Base-by-base conservation (phyloP, 2,888 invertebrate species). In the Nesidiocoris tenuis region DNA sequence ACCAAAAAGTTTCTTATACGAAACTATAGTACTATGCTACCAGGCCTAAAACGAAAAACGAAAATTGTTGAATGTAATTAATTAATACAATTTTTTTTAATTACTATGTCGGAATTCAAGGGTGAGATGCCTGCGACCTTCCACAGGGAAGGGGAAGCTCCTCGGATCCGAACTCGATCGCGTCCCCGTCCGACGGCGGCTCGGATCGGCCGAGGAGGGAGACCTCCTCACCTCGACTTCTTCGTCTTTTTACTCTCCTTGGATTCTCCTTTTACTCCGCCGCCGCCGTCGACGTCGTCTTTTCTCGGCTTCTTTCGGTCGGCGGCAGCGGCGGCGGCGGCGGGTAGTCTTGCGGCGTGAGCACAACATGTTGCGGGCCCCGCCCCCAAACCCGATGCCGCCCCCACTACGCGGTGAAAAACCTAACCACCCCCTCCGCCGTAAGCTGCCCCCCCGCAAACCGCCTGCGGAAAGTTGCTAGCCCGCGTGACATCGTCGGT, bases 241-340 rank as follows among this genome's bases (percentile, higher is more conserved):
- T 74, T 74, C 67, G 74, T 70, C 77, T 75, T 75, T 68, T 74
- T 61, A 61, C 75, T 66, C 77, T 79, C 39, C 39, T 39, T 39
- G 12, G n/a, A n/a, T n/a, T n/a, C n/a, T 12, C 12, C 39, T 39
- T 39, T 7, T 12, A 39, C 39, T 39, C 39, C 12, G 3, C 39
- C 5, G 39, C 39, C 5, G 39, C 12, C 39, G 39, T 39, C 39
- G 39, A 12, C 39, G 39, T 39, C 79, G 79, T 79, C 80, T 78
- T 79, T 79, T 78, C 79, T 78, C 78, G 79, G 79, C 79, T 79
- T 79, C 79, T 78, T 78, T 78, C 79, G 79, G 79, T 79, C 78
- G 77, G 78, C 80, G 78, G 80, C 77, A 77, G 79, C 39, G 39
- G 39, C 39, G 39, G 39, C 39, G 77, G 75, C 77, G 76, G 77